Base-by-base conservation (phyloP, 2,797 vertebrate genomes). In the Sebastes minor region DNA sequence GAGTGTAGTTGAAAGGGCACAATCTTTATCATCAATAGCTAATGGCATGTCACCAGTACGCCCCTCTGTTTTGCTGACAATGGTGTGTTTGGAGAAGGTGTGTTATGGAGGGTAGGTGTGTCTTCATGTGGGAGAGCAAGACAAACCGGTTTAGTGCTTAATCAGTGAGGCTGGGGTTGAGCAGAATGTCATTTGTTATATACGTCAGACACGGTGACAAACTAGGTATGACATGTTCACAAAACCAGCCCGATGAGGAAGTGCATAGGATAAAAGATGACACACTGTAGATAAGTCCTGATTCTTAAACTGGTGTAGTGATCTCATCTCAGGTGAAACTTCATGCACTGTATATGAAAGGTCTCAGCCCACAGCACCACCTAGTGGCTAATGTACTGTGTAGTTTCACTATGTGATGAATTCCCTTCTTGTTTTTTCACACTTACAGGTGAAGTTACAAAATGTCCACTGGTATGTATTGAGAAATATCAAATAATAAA, bases 61-160 rank as follows among this genome's bases (percentile, higher is more conserved):
- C 33, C 61, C 67, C 33, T 90, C 63, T 86, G 71, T 91, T 91
- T 80, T 88, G 76, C 83, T 92, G 83, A 87, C 86, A 91, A 87
- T 69, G 55, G 65, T 68, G 76, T 94, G 94, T 94, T 94, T 93
- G 63, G 76, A 74, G 77, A 95, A 89, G 94, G 94, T 91, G 94
- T 94, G 94, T 80, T 86, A 25, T 63, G 62, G 69, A 69, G 63
- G 70, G 87, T 80, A 55, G 86, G 91, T 88, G 89, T 91, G 90
- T 81, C 80, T 28, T 32, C 28, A 74, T 83, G 78, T 89, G 81
- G 86, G 76, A 70, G 80, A 95, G 90, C 94, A 85, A 92, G 95
- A 94, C 79, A 81, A 93, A 95, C 95, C 92, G 87, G 95, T 96
- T 96, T 79, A 55, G 6, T 7, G 35, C 33, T 83, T 71, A 75